Conservation (phyloP, 2,888 invertebrate species). For the Rhingia campestris region DNA sequence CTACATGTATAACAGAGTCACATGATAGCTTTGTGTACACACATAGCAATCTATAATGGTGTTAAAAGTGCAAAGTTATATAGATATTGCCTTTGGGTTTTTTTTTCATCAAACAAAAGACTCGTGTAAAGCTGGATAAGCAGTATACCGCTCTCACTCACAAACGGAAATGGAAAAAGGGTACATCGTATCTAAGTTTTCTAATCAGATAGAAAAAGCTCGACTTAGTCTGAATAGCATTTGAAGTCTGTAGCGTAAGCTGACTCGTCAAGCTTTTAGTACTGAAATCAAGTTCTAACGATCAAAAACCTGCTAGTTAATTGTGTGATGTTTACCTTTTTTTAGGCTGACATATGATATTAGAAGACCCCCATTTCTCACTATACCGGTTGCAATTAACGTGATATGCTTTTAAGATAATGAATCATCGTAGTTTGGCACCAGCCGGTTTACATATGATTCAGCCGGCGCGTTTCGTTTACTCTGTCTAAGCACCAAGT, state of each 20-base stretch:
- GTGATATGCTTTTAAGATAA: not conserved
- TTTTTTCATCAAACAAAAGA: constrained; percentile 13
- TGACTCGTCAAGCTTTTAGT: not conserved
- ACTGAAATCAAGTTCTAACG: not conserved
- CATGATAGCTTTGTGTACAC: constrained; percentile 26
- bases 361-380: not conserved
- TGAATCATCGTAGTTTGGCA: not conserved
- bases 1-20: constrained; percentile 11
- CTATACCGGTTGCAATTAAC: constrained; percentile 1
- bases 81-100: constrained; percentile 22
- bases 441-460: not conserved
- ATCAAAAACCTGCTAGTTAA: not conserved
- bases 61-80: constrained; percentile 41
- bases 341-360: not conserved
- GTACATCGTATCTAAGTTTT: not conserved
- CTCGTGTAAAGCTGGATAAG: not conserved
- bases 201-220: constrained; percentile 18
- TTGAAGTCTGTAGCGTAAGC: too few relatives aligned
- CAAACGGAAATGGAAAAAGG: constrained; percentile 1
- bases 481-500: not conserved
- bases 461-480: not conserved
- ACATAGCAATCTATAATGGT: not conserved
- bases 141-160: constrained; percentile 13
- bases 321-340: not conserved
- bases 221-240: not conserved